phyloP scores from a whole-genome alignment of 2,888 invertebrate species.

The Zelleria hepariella region DNA sequence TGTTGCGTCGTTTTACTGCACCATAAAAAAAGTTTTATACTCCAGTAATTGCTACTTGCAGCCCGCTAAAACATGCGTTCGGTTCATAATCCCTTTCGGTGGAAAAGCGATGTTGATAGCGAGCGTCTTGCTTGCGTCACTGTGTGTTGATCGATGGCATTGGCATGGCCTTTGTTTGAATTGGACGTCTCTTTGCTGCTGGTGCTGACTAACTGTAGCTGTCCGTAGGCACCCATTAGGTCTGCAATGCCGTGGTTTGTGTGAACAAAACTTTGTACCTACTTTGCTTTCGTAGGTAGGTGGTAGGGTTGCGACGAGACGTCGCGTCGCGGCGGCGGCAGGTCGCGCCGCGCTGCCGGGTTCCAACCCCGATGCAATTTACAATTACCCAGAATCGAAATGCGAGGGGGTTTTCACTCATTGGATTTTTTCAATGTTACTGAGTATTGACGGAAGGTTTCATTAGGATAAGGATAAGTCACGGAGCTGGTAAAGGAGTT shows the following conservation, averaged over 20 bases:
- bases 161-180: neutral
- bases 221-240: neutral
- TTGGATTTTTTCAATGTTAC: conserved; percentile 32
- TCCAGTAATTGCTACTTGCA: conserved; percentile 1
- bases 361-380: conserved; percentile 47
- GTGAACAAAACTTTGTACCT: neutral
- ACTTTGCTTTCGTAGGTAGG: neutral
- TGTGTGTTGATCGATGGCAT: neutral
- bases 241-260: neutral
- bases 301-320: conserved; percentile 23
- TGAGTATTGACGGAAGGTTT: neutral
- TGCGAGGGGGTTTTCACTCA: conserved; percentile 18
- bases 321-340: conserved; percentile 26
- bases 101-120: neutral
- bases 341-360: conserved; percentile 27
- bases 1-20: neutral
- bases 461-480: neutral
- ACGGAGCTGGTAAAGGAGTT: neutral
- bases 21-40: neutral
- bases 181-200: neutral
- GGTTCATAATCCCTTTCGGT: neutral
- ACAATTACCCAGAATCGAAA: conserved; percentile 48
- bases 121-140: neutral
- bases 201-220: neutral
- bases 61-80: neutral